Base-by-base conservation (phyloP, 2,888 invertebrate species). In the Hyppa rectilinea region DNA sequence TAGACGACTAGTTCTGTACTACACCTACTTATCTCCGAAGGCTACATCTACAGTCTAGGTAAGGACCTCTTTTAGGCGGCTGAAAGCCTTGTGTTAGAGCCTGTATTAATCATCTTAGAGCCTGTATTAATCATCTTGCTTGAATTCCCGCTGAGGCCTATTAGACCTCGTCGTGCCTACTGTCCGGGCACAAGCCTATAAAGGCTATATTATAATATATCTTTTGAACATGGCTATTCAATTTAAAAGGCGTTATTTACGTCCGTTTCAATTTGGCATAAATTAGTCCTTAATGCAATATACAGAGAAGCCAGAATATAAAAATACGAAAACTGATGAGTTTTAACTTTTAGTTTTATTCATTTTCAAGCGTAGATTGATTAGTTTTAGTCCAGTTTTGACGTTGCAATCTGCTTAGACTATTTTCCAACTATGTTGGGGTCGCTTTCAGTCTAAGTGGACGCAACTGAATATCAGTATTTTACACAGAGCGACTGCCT, bases 1-100 rank as follows among this genome's bases (percentile, higher is more conserved):
- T n/a, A 34, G 7, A 40, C 49, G 50, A 64, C 31, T 47, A 23
- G 12, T 49, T 38, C 12, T 20, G 23, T 52, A 26, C n/a, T 49
- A 20, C 29, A 34, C 10, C 56, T 58, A 58, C 14, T 36, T n/a
- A 49, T 4, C 10, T 31, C 26, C n/a, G 26, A 61, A 47, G n/a
- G n/a, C 23, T 20, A 59, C 29, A 58, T 10, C 38, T 45, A 31
- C n/a, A 49, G 34, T 59, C 26, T 45, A n/a, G 40, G n/a, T 55
- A 34, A 59, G 67, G 40, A 61, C 17, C 14, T 61, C 70, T 78
- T 78, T 78, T 75, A 70, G 43, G n/a, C 34, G 26, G 38, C 34
- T 58, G 58, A 65, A 62, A 78, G 53, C 29, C 53, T 47, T 75
- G 58, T 75, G 62, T 61, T 79, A 49, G 58, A 73, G 45, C 60